Evolutionary conservation across 2,113 vertebrate species (phyloP).

Genomic region (Gadus macrocephalus): DNA sequence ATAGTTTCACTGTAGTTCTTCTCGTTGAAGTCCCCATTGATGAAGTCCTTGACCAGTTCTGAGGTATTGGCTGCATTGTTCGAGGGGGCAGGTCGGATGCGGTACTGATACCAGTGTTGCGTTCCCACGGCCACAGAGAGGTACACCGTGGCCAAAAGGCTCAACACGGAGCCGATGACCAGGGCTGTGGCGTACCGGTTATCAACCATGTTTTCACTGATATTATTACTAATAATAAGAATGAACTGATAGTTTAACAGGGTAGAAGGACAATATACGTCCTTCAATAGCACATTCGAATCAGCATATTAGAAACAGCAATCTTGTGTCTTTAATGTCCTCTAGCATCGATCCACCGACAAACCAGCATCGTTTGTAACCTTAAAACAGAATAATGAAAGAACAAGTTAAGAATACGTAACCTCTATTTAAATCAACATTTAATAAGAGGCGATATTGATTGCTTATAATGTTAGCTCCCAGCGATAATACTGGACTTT

Average conservation of each 20-base stretch:
- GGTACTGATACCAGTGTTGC: conserved; percentile 94
- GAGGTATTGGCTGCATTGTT: conserved; percentile 69
- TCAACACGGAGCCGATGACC: conserved; percentile 93
- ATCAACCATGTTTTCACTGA: conserved; percentile 78
- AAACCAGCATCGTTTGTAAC: no score
- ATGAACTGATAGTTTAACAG: neutral
- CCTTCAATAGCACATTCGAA: no score
- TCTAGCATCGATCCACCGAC: no score
- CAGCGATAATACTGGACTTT: no score
- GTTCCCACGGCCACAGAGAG: conserved; percentile 91
- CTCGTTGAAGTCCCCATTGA: conserved; percentile 73
- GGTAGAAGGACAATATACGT: no score
- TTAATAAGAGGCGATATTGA: no score
- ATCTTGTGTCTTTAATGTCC: no score
- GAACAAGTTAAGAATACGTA: no score
- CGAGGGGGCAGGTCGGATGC: conserved; percentile 65
- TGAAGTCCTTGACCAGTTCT: conserved; percentile 67
- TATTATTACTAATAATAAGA: neutral
- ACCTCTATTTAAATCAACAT: no score
- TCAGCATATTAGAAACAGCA: no score
- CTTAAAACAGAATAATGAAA: no score
- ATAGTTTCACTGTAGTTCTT: conserved; percentile 76
- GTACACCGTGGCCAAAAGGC: conserved; percentile 91
- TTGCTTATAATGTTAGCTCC: no score
- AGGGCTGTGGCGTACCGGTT: conserved; percentile 95